phyloP scores from a whole-genome alignment of 2,797 vertebrate genomes.

The Pangasius larnaudii region DNA sequence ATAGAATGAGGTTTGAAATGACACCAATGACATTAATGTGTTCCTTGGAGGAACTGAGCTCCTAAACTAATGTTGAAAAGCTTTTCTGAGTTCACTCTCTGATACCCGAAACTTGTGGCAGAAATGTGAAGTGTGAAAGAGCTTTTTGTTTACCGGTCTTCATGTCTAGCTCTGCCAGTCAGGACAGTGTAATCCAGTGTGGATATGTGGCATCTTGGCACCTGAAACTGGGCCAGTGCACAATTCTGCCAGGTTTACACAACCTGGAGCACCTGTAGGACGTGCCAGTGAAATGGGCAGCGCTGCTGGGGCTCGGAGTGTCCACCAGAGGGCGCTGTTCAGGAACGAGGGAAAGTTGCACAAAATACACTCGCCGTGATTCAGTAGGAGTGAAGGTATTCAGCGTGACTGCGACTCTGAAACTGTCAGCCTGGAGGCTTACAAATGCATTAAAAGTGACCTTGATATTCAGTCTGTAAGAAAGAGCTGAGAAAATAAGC shows the following conservation, averaged over 20 bases:
- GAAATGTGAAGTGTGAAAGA: not conserved
- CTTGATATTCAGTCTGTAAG: not conserved
- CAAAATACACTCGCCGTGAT: not conserved
- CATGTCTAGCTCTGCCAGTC: not conserved
- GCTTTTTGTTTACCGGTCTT: not conserved
- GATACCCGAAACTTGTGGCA: not conserved
- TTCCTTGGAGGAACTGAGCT: not conserved
- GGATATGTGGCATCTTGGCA: constrained; percentile 5
- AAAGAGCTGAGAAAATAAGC: not conserved
- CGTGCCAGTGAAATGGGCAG: not conserved
- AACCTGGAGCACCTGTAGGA: not conserved
- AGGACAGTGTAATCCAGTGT: not conserved
- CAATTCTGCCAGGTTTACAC: constrained; percentile 9
- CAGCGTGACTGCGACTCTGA: not conserved
- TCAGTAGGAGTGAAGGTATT: not conserved
- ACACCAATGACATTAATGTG: not conserved
- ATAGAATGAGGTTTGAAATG: not conserved
- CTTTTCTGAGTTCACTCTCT: not conserved
- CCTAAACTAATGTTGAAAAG: not conserved
- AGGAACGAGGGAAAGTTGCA: not conserved
- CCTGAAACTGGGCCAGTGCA: not conserved
- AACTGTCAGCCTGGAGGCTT: not conserved
- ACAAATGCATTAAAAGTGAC: not conserved
- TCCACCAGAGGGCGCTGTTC: constrained; percentile 43
- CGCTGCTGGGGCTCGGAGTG: not conserved